These are phyloP conservation scores for Cricetomys ansorgei DNA, from an alignment of 2,113 vertebrate genomes.

Conservation along the genomic window DNA sequence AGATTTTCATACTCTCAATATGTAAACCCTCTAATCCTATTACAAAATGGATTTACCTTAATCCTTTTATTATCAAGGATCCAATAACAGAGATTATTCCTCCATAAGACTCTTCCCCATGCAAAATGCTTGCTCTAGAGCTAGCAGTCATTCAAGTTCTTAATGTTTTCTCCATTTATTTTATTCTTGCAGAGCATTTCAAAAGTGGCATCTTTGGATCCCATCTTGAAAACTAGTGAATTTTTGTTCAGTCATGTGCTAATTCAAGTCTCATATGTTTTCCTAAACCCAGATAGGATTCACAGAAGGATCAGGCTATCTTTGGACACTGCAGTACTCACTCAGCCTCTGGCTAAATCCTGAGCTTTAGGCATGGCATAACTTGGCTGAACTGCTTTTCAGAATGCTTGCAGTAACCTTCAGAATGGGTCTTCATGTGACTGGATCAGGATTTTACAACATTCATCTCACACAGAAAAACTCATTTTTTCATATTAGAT, in stretches of 20 bases:
- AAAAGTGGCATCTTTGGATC: not conserved
- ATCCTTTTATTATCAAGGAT: conserved; percentile 37
- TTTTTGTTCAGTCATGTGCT: not conserved
- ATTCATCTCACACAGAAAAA: too few relatives aligned
- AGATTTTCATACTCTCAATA: conserved; percentile 1
- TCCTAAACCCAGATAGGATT: not conserved
- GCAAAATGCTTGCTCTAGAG: not conserved
- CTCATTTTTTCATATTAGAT: not conserved
- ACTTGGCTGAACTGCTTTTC: not conserved
- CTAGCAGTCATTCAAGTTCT: not conserved
- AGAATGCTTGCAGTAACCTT: not conserved
- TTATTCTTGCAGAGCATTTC: not conserved
- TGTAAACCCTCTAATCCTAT: conserved; percentile 59
- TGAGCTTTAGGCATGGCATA: not conserved
- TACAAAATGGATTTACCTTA: conserved; percentile 55
- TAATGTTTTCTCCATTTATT: not conserved
- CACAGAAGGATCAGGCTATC: not conserved
- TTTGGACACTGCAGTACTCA: not conserved
- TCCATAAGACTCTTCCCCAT: not conserved
- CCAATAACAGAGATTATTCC: conserved; percentile 24
- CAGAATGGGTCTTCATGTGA: accelerated
- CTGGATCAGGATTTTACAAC: not conserved
- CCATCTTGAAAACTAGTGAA: not conserved
- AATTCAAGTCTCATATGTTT: conserved; percentile 9
- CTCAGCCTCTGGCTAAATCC: not conserved